Evolutionary conservation across 2,797 vertebrate genomes (phyloP).

Genomic region (Sebastes steindachneri): DNA sequence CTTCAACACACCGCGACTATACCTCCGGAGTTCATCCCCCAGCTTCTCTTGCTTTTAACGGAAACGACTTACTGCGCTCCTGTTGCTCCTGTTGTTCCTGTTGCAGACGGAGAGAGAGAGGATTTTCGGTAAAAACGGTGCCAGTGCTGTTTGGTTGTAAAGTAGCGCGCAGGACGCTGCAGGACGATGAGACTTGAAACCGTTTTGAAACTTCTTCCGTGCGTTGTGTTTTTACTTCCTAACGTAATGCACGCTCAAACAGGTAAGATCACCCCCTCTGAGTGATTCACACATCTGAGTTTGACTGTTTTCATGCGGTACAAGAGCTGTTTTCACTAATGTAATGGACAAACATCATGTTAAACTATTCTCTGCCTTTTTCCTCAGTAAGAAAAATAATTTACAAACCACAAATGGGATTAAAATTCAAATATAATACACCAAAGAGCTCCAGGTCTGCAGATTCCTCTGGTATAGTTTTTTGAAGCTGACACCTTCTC

Average conservation of each 20-base stretch:
- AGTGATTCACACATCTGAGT: not conserved
- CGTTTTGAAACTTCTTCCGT: constrained; percentile 37
- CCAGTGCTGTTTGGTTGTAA: not conserved
- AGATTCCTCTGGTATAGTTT: not conserved
- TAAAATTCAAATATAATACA: not conserved
- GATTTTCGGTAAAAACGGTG: not conserved
- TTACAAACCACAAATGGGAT: not conserved
- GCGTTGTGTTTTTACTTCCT: constrained; percentile 23
- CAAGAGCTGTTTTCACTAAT: too few species aligned
- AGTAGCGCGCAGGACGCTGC: constrained; percentile 4
- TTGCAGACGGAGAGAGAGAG: too few species aligned
- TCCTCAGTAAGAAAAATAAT: not conserved
- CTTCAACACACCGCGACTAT: not conserved
- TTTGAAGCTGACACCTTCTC: constrained; percentile 5
- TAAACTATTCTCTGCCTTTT: not conserved
- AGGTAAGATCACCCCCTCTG: constrained; percentile 46
- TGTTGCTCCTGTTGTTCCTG: not conserved
- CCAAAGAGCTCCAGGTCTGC: not conserved
- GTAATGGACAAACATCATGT: not conserved
- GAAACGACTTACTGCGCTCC: not conserved
- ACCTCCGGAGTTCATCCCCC: not conserved
- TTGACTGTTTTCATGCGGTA: not conserved
- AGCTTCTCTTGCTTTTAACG: not conserved
- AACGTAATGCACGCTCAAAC: constrained; percentile 38
- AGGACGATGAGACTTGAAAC: constrained; percentile 50